Base-by-base conservation (phyloP, 23 tunicate species). In the Phallusia fumigata region DNA sequence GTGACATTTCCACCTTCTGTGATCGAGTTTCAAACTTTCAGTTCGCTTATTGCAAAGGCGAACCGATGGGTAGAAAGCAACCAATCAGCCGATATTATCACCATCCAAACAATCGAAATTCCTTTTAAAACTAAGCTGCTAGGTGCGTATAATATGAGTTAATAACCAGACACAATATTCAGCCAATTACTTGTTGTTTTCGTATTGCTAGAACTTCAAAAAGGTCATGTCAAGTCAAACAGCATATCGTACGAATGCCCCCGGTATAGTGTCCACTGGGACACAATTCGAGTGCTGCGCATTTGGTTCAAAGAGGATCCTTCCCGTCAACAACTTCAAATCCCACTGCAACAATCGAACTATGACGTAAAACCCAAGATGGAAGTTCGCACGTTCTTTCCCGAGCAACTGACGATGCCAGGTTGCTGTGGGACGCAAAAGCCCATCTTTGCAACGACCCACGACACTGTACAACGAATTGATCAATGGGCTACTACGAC, bases 381-480 rank as follows among this genome's bases (percentile, higher is more conserved):
- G 52, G 88, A 83, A 13, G 65, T 91, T 32, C 49, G 77, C 15
- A 83, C 88, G 31, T 82, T 91, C 69, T 80, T 86, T 11, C 96
- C 96, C 0, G 65, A 64, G 0, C 90, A 91, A 76, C 49, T 91
- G 31, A 91, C 96, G 78, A 82, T 81, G 26, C 64, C 78, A 12
- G 90, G 96, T 0, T 91, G 96, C 45, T 91, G 90, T 58, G 96
- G 96, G 28, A 75, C 81, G 11, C 77, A 87, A 13, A 91, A 83
- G 64, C 82, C 96, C 0, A 72, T 91, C 19, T 82, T 82, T 47
- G 90, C 88, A 12, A 82, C 96, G 3, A 82, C 75, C 0, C 80
- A 79, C 19, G 85, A 86, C 30, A 79, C 85, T 33, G 84, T 84
- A 40, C 53, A 73, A 30, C 53, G 89, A 65, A 84, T 84, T 32